Evolutionary conservation across 2,888 invertebrate genomes (phyloP), one percentile per base, ranked within the genome.

Genomic region (Autographa pulchrina): DNA sequence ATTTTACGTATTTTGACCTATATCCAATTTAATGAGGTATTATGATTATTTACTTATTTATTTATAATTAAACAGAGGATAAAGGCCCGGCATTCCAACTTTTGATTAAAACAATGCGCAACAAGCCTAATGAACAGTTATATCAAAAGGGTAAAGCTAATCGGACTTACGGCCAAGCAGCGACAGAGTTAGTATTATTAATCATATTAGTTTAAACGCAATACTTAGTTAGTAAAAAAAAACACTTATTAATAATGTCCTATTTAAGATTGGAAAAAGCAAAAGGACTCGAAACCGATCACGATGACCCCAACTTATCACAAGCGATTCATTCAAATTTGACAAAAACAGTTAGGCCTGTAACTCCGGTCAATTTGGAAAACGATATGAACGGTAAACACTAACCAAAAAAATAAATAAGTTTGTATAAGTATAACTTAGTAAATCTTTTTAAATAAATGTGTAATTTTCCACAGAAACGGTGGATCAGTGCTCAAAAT

Each of bases 71-170:
- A 69, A 1, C 82, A 94, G 94, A 93, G 89, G 89, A 92, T 16
- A 95, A 95, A 79, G 94, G 94, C 1, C 91, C 91, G 14, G 92
- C 92, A 7, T 94, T 93, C 73, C 85, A 84, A 71, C 54, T 90
- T 13, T 77, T 95, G 25, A 52, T 92, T 0, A 84, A 89, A 65
- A 71, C 87, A 32, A 89, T 95, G 92, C 88, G 85, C 16, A 78
- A 76, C 2, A 88, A 89, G 70, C 80, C 87, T 0, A 85, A 84
- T 5, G 90, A 89, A 20, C 72, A 72, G 58, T 82, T 94, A 13
- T 93, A 88, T 79, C 71, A 89, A 52, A 91, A 88, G 68, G 91
- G 84, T 13, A 92, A 91, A 74, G 76, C 86, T 2, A 84, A 70
- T 56, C 80, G 86, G 60, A 91, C 84, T 7, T 87, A 87, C 31